Evolutionary conservation across 1,140 invertebrate genomes (phyloP), one percentile per base, ranked within the genome.

Genomic region (Drepana arcuata): DNA sequence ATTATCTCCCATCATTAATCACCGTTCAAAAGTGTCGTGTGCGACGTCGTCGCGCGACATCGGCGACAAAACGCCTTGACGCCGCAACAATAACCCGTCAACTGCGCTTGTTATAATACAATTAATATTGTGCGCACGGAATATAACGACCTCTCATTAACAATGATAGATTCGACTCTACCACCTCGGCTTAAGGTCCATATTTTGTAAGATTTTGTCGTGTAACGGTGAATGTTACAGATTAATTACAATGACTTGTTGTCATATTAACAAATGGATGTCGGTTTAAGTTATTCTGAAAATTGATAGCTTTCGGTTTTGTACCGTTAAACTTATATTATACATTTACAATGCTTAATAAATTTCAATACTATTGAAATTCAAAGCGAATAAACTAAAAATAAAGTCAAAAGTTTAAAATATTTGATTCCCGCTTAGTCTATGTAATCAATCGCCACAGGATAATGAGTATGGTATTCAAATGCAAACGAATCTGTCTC

Each of bases 91-190:
- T 47, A 47, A 54, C 50, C 46, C 45, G 16, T 44, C 23, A 39
- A 35, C 40, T 37, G 35, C 39, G 21, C 28, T 28, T 32, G 26
- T 53, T 30, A 34, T 41, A 44, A 41, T 39, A 48, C 50, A 53
- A 53, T 48, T 53, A 48, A 48, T 48, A 48, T 48, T 50, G 43
- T 43, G 28, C 34, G 14, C 33, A 9, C n/a, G 33, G 34, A 7
- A 31, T 28, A 16, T 35, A 47, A 47, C 34, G 40, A 42, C 37
- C 51, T 38, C 42, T 39, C 16, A 28, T 38, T 39, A 30, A 26
- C 18, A 34, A 45, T 32, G 15, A n/a, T 25, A 39, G 18, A 34
- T 38, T 45, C 25, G 21, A 35, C 27, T 26, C 18, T 35, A 15
- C 16, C 29, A 6, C 12, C 14, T 3, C 14, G 16, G 11, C 14